Conservation (phyloP, 1,140 invertebrate species). For the Drosophila pallidifrons region DNA sequence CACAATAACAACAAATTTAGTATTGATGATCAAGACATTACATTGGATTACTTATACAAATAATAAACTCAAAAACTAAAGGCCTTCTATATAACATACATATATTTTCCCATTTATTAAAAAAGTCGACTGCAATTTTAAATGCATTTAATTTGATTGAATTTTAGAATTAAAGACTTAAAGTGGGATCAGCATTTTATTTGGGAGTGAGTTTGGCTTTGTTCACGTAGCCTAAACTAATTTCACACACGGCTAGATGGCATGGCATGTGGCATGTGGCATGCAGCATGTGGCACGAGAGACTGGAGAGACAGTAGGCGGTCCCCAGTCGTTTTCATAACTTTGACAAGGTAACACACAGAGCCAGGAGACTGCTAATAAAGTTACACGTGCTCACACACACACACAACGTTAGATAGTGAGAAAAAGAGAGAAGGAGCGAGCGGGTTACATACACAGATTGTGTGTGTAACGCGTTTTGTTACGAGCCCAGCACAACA, state of each 20-base stretch:
- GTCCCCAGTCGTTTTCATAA: constrained; percentile 72
- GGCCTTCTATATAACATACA: too few relatives aligned
- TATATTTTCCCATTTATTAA: too few relatives aligned
- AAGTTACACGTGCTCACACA: constrained; percentile 43
- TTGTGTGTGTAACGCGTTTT: constrained; percentile 60
- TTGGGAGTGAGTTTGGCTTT: neutral
- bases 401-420: constrained; percentile 29
- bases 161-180: constrained; percentile 26
- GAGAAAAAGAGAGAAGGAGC: neutral
- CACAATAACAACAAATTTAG: neutral
- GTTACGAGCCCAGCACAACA: constrained; percentile 21
- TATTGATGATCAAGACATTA: neutral
- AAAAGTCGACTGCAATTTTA: too few relatives aligned
- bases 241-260: constrained; percentile 59
- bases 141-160: neutral
- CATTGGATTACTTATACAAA: too few relatives aligned
- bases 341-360: constrained; percentile 75
- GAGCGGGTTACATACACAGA: constrained; percentile 43
- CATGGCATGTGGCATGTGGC: constrained; percentile 7
- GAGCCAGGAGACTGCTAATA: constrained; percentile 52
- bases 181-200: neutral
- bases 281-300: constrained; percentile 5
- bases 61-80: too few relatives aligned
- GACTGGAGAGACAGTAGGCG: constrained; percentile 8
- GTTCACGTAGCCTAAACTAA: constrained; percentile 53